Conservation (phyloP, 2,113 vertebrate genomes). For the Kobus ellipsiprymnus region DNA sequence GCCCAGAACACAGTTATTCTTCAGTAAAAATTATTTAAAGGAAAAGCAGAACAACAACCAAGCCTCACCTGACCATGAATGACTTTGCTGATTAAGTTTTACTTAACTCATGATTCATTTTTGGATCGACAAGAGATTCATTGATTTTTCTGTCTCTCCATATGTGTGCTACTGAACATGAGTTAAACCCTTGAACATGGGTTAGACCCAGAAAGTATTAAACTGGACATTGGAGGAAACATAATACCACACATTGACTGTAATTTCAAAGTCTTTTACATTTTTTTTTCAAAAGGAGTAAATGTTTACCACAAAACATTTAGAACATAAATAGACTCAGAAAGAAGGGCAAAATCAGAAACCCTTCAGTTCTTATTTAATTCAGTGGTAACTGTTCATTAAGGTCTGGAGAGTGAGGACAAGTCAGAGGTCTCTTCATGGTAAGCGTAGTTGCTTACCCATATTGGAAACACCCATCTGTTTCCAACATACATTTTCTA, state of each 20-base stretch:
- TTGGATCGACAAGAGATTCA: accelerated
- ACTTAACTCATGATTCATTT: neutral
- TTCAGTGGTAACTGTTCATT: neutral
- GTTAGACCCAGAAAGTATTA: neutral
- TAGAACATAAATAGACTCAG: neutral
- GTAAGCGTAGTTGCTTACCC: no score
- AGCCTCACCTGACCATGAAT: neutral
- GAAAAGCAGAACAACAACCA: neutral
- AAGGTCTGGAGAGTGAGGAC: neutral
- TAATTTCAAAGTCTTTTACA: neutral
- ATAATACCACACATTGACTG: accelerated
- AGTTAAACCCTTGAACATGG: neutral
- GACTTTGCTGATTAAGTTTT: neutral
- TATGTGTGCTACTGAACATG: accelerated
- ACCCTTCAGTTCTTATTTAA: neutral
- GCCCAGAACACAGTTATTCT: neutral
- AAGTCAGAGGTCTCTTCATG: accelerated
- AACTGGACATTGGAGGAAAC: neutral
- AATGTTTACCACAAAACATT: neutral
- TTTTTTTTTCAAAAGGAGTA: neutral
- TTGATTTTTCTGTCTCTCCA: neutral
- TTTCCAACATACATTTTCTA: accelerated
- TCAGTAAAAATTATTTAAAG: neutral
- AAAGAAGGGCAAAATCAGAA: neutral
- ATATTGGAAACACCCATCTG: no score